Evolutionary conservation across 2,797 vertebrate genomes (phyloP).

Genomic region (Pagetopsis macropterus): DNA sequence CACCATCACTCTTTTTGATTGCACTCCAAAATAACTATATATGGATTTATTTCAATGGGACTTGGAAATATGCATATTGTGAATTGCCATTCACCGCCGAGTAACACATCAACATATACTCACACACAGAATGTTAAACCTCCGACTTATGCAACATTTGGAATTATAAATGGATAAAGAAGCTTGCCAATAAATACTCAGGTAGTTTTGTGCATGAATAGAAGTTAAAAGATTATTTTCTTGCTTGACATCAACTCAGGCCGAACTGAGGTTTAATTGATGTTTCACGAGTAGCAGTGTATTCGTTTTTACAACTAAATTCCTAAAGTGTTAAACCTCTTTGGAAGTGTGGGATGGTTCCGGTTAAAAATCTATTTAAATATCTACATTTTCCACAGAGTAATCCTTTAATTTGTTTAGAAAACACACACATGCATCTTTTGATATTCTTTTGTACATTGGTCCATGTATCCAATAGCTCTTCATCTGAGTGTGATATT

Average conservation of each 20-base stretch:
- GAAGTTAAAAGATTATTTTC: neutral
- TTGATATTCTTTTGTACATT: neutral
- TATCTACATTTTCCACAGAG: neutral
- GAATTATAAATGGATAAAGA: neutral
- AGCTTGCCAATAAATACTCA: too few species aligned
- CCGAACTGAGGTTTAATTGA: too few species aligned
- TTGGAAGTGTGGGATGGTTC: neutral
- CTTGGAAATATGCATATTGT: neutral
- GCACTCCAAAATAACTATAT: neutral
- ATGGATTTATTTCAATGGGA: neutral
- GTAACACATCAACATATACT: neutral
- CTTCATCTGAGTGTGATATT: slow-evolving; percentile 1
- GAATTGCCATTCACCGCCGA: neutral
- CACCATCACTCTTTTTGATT: neutral
- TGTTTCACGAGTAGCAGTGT: neutral
- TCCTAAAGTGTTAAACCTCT: neutral
- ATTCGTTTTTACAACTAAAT: neutral
- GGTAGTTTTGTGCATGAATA: neutral
- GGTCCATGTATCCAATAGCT: neutral
- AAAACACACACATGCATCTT: neutral
- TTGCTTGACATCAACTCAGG: neutral
- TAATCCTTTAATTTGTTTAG: neutral
- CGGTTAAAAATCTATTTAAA: neutral
- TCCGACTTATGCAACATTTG: neutral
- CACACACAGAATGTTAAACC: neutral